Base-by-base conservation (phyloP, 2,888 invertebrate species). In the Alloplasta piceator region DNA sequence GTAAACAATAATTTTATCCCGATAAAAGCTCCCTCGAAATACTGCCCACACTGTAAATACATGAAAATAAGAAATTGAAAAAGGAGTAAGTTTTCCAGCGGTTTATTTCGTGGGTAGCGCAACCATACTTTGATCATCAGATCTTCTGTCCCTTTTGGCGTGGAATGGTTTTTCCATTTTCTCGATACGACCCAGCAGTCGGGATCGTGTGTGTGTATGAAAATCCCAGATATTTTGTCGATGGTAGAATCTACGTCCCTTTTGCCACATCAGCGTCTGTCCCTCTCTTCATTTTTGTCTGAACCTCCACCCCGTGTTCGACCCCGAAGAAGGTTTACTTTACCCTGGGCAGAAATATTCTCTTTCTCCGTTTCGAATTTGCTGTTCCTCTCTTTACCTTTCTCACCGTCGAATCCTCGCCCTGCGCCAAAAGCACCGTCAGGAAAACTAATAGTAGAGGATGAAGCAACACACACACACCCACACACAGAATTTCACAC, bases 111-210 rank as follows among this genome's bases (percentile, higher is more conserved):
- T 10, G 39, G 50, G 14, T n/a, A 52, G 6, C 43, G 26, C 16
- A 38, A 52, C 50, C 26, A 67, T 7, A 52, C 43, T 61, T 39
- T 46, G 64, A 75, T 76, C 39, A 61, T 36, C 26, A 61, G 48
- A 61, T 7, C 14, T 72, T 75, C 39, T 16, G 5, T 77, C 16
- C 72, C 60, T 26, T 26, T 26, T 26, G 64, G 58, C 61, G 63
- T 66, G 39, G 58, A 67, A 7, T 63, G 38, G 56, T 78, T 76
- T 26, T 81, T 75, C 82, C 70, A 83, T 82, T 83, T 80, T 82
- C 78, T 79, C 67, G 36, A 52, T 14, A 12, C 14, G 6, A 12
- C 12, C n/a, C 48, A 48, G 26, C 1, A 26, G 26, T 26, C 26
- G 26, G 3, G 26, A 26, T 26, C 3, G 26, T 26, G 3, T 48